Base-by-base conservation (phyloP, 2,113 vertebrate genomes). In the Pelusios castaneus region DNA sequence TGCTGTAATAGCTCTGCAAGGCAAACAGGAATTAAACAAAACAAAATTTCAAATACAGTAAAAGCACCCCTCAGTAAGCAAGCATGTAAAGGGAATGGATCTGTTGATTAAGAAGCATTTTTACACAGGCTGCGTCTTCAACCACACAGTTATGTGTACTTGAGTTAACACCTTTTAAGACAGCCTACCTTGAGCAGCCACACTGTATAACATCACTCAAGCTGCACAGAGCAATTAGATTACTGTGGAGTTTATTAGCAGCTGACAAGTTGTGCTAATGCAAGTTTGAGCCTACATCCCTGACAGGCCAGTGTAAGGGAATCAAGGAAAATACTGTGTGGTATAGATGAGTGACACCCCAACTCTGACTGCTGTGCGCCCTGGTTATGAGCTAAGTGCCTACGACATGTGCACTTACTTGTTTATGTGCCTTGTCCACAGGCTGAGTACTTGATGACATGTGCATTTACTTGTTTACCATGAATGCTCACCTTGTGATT, bases 1-100 rank as follows among this genome's bases (percentile, higher is more conserved):
- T 96, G 77, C 90, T 94, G 85, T 92, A 85, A 94, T 73, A 82
- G 81, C 87, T 96, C 90, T 93, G 85, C 55, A 95, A 95, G 93
- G 82, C 93, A 94, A 95, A 88, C 49, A 92, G 89, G 90, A 51
- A 79, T 51, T 85, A 80, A 80, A 90, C 75, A 88, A 87, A 91
- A 63, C 54, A 24, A 67, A 88, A 16, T 91, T 45, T 89, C 91
- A 45, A 92, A 92, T 78, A 2, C 63, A 94, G 92, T 88, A 58
- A 85, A 89, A 67, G 38, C 24, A 90, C 93, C 16, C 11, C 67
- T 10, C 91, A 84, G 0, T 31, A 90, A 87, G 31, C 9, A 78
- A 9, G 47, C 54, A 89, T 73, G 19, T 29, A 3, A 47, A 81
- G 88, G 25, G 47, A 77, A 17, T 3, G 2, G 43, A 76, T 45